Evolutionary conservation across 2,113 vertebrate genomes (phyloP).

Genomic region (Psephotus haematonotus): DNA sequence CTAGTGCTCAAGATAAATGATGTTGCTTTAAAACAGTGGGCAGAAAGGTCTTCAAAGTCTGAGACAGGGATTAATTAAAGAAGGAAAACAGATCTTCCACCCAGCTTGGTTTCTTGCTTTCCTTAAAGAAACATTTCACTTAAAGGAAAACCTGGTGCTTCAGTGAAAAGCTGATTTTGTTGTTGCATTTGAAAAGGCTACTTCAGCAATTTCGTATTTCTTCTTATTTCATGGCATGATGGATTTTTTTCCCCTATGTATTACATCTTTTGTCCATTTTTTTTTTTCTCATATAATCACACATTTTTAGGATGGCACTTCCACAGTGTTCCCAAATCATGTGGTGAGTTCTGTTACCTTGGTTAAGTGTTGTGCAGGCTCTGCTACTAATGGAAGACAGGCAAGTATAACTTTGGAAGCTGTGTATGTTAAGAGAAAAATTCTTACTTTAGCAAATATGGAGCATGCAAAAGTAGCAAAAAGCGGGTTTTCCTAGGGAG

Average conservation of each 20-base stretch:
- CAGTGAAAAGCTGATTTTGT: not conserved
- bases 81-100: conserved; percentile 41
- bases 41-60: conserved; percentile 33
- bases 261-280: not conserved
- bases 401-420: not conserved
- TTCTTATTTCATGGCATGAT: not conserved
- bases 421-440: not conserved
- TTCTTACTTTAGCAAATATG: not conserved
- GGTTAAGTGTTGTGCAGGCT: not conserved
- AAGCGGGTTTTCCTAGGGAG: not conserved
- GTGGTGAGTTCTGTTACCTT: not conserved
- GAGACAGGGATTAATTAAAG: conserved; percentile 56
- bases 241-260: not conserved
- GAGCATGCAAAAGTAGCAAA: not conserved
- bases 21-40: conserved; percentile 27
- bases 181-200: not conserved
- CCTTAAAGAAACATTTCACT: conserved; percentile 42
- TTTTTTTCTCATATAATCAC: not conserved
- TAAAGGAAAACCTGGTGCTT: not conserved
- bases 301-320: not conserved
- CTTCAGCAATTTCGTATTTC: not conserved
- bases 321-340: not conserved
- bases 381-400: not conserved
- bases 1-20: conserved; percentile 36
- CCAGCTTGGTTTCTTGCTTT: conserved; percentile 9